Conservation (phyloP, 2,113 vertebrate genomes). For the Mastomys coucha region DNA sequence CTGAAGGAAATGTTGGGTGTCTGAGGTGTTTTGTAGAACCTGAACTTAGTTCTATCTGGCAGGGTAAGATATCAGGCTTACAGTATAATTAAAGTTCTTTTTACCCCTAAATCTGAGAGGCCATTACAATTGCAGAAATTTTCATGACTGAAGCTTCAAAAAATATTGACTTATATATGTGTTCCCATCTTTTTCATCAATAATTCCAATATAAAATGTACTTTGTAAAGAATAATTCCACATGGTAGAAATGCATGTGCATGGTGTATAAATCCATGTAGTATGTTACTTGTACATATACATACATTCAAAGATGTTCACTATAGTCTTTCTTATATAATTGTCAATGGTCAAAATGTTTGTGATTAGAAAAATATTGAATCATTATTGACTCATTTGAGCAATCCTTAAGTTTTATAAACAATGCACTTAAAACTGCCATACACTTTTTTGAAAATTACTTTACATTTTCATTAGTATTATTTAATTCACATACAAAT, state of each 20-base stretch:
- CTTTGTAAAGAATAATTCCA: neutral
- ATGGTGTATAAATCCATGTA: neutral
- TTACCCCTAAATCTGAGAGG: neutral
- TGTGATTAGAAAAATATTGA: neutral
- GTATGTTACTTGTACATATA: neutral
- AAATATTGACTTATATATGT: neutral
- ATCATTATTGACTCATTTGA: neutral
- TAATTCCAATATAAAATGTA: conserved; percentile 1
- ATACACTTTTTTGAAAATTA: no score
- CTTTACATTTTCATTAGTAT: neutral
- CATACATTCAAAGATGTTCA: neutral
- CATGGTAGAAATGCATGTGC: neutral
- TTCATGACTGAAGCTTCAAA: neutral
- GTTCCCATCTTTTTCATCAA: neutral
- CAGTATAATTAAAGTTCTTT: neutral
- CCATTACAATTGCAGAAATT: conserved; percentile 4
- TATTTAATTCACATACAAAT: neutral
- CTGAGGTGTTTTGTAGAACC: neutral
- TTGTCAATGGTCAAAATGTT: neutral
- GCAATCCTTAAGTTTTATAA: neutral
- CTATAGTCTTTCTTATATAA: neutral
- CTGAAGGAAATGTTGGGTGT: conserved; percentile 1
- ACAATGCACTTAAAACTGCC: neutral
- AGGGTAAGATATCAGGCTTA: neutral
- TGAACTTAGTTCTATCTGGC: neutral